Base-by-base conservation (phyloP, 2,113 vertebrate species). In the Cyrtonyx montezumae region DNA sequence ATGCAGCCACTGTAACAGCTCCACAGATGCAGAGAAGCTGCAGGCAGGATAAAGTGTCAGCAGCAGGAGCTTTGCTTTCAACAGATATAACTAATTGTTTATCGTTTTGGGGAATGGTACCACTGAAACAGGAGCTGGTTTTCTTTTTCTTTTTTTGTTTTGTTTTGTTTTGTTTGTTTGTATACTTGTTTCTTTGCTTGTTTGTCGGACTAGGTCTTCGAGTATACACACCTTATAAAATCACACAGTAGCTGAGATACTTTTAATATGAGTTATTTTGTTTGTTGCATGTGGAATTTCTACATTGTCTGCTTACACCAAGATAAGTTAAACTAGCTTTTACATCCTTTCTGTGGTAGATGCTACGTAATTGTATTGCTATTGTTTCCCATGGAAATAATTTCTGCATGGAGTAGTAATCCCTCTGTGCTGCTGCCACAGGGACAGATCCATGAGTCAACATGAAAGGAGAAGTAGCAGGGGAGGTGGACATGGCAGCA, bases 51-150 rank as follows among this genome's bases (percentile, higher is more conserved):
- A 86, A 1, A 2, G 32, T 58, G 56, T 90, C 82, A 87, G 8
- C 59, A 79, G 42, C 32, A 88, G 32, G 32, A 59, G 28, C 37
- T 96, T 91, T 81, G 21, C 69, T 95, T 97, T 74, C 78, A 77
- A 32, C 6, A 2, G 76, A 80, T 88, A 43, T 25, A 91, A 70
- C 56, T 13, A 3, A 73, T 81, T 36, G 11, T 82, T 71, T 37
- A 79, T 59, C 40, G 89, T 85, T 96, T 92, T 94, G 80, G 79
- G 95, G 95, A 87, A 37, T 2, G 91, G 19, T 82, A 91, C 61
- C 92, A 92, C 23, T 26, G 76, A 65, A 90, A 3, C 81, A 91
- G 73, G n/a, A 91, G 49, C 66, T 93, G 62, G 6, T 61, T n/a
- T 67, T 65, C 46, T 46, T 67, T 25, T 37, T 40, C 16, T 30